Evolutionary conservation across 2,888 invertebrate species (phyloP).

Genomic region (Alloscopus bannaensis): DNA sequence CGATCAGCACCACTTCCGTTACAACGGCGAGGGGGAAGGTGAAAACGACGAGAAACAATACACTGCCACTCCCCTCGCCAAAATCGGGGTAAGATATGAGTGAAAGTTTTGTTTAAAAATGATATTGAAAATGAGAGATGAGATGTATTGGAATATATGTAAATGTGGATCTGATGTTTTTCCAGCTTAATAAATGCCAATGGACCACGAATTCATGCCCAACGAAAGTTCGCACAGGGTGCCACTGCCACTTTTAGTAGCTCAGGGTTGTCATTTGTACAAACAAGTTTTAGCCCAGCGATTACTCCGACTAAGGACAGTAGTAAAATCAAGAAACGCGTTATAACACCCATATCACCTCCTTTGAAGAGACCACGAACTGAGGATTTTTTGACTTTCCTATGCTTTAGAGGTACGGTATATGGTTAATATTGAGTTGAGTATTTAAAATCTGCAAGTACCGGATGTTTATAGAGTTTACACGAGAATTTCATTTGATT

Average conservation of each 20-base stretch:
- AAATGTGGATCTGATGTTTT: too few relatives aligned
- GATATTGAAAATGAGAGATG: neutral
- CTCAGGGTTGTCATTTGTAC: slow-evolving; percentile 27
- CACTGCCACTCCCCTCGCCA: slow-evolving; percentile 58
- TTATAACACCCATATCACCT: slow-evolving; percentile 72
- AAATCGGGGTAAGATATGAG: slow-evolving; percentile 53
- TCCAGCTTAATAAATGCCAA: slow-evolving; percentile 47
- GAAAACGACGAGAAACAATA: slow-evolving; percentile 58
- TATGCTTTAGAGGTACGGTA: slow-evolving; percentile 84
- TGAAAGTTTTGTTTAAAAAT: neutral
- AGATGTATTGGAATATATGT: neutral
- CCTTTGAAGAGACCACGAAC: slow-evolving; percentile 85
- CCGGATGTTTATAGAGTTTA: slow-evolving; percentile 9
- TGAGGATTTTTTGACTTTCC: slow-evolving; percentile 89
- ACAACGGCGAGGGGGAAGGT: slow-evolving; percentile 54
- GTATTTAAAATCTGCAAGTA: neutral
- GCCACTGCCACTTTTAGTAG: slow-evolving; percentile 77
- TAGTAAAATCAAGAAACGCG: slow-evolving; percentile 48
- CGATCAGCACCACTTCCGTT: slow-evolving; percentile 37
- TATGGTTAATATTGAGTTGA: slow-evolving; percentile 25
- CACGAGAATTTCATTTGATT: slow-evolving; percentile 55
- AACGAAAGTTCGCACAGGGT: slow-evolving; percentile 91
- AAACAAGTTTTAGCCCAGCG: slow-evolving; percentile 75
- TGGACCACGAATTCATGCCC: slow-evolving; percentile 85
- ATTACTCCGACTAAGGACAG: slow-evolving; percentile 80